Conservation (phyloP, 2,888 invertebrate genomes). For the Dynastes grantii region DNA sequence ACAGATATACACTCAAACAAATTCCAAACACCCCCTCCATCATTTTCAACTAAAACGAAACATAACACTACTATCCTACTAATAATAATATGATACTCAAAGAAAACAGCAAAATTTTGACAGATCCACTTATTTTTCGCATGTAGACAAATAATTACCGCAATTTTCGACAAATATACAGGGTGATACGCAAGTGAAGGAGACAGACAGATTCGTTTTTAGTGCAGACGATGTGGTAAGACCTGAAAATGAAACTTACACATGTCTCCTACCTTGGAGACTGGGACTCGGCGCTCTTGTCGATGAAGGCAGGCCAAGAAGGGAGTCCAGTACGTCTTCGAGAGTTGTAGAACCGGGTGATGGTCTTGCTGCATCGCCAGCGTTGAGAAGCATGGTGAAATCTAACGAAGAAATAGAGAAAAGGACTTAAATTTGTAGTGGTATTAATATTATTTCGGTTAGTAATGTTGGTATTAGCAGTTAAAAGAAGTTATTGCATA, state of each 20-base stretch:
- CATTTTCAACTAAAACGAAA: not conserved
- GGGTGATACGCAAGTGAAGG: not conserved
- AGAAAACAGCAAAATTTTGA: too few relatives aligned
- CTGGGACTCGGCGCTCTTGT: conserved; percentile 84
- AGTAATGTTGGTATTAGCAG: too few relatives aligned
- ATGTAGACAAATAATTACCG: not conserved
- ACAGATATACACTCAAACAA: conserved; percentile 62
- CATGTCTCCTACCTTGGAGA: conserved; percentile 82
- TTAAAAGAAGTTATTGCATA: too few relatives aligned
- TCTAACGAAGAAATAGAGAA: conserved; percentile 35
- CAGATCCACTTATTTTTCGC: too few relatives aligned
- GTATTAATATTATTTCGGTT: too few relatives aligned
- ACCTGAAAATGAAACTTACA: conserved; percentile 82
- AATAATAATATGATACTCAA: too few relatives aligned
- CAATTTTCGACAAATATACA: not conserved
- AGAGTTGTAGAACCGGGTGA: conserved; percentile 89
- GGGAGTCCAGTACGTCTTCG: conserved; percentile 94
- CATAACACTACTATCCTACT: too few relatives aligned
- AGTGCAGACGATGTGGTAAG: conserved; percentile 55
- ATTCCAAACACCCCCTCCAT: conserved; percentile 70
- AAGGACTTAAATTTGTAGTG: too few relatives aligned
- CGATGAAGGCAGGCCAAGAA: conserved; percentile 88
- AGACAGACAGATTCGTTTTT: not conserved
- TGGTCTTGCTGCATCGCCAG: conserved; percentile 75
- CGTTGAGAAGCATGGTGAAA: conserved; percentile 69